Conservation (phyloP, 1,140 invertebrate genomes). For the Galleria mellonella region DNA sequence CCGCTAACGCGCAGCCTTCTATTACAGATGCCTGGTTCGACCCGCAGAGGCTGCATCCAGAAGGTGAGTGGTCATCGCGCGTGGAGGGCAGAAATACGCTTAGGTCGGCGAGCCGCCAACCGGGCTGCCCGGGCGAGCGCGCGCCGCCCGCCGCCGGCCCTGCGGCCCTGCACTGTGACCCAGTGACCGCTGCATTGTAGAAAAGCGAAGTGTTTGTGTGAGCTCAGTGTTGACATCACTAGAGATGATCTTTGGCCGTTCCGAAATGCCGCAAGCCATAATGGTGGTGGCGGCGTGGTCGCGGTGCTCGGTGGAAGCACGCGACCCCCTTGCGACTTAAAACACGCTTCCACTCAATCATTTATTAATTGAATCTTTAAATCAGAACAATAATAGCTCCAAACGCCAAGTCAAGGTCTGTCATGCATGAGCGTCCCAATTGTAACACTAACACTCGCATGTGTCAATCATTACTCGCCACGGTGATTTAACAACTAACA, state of each 20-base stretch:
- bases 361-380: background rate
- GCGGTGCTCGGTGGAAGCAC: too few relatives aligned
- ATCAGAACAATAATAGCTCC: constrained; percentile 28
- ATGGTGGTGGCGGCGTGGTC: too few relatives aligned
- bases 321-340: too few relatives aligned
- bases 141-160: constrained; percentile 21
- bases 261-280: background rate
- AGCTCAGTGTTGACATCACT: constrained; percentile 18
- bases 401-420: constrained; percentile 19
- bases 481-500: too few relatives aligned
- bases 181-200: constrained; percentile 12
- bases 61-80: constrained; percentile 80
- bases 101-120: constrained; percentile 30
- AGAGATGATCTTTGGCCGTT: background rate
- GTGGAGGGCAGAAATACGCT: constrained; percentile 34
- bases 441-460: constrained; percentile 9
- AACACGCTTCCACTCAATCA: too few relatives aligned
- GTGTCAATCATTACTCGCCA: constrained; percentile 4
- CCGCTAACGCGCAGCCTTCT: constrained; percentile 72
- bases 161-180: constrained; percentile 23
- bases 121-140: constrained; percentile 23
- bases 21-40: constrained; percentile 94
- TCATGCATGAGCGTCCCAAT: constrained; percentile 6
- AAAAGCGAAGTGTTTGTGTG: constrained; percentile 13
- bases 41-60: constrained; percentile 89